Evolutionary conservation across 2,113 vertebrate species (phyloP), one percentile per base, ranked within the genome.

Genomic region (Epinephelus lanceolatus): DNA sequence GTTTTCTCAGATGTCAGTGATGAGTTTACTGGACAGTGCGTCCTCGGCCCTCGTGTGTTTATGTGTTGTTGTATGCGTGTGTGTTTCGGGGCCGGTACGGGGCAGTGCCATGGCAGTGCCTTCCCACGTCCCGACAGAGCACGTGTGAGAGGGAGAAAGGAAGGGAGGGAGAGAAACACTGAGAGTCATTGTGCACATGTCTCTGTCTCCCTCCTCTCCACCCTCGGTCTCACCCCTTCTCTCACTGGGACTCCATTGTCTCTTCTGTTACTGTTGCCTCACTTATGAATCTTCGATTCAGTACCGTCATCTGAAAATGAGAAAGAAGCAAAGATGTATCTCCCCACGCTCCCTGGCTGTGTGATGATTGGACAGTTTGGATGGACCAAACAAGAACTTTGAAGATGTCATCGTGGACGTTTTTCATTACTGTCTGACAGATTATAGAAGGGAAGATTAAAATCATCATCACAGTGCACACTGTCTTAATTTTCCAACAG

Each of bases 91-190:
- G 56, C 80, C 84, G 60, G 93, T 91, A 69, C 90, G 55, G 92
- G 80, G 86, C 92, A 73, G 90, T 92, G 90, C 93, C 90, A 92
- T 76, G 82, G 60, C 27, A 18, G 78, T 84, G 81, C 83, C 86
- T 89, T 91, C 88, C 91, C 89, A 89, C 83, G 47, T 93, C 89
- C 72, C 17, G 17, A 69, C 59, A 8, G 51, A 88, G 82, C 87
- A 84, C 40, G 66, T 88, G 78, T 69, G 85, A 53, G 65, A 78
- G 65, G 66, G 52, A 14, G 30, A 56, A 63, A 57, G 14, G 40
- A 49, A n/a, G 52, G 56, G 42, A 52, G 49, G 52, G 25, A 51
- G 10, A 25, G 56, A 85, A 47, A 92, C 82, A 93, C 83, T 83
- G 82, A 55, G 42, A 55, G 70, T 60, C 84, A 83, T 94, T 94